These are phyloP conservation scores for Enteromius thamalakanensis DNA, from an alignment of 2,797 vertebrate species.

Conservation along the genomic window DNA sequence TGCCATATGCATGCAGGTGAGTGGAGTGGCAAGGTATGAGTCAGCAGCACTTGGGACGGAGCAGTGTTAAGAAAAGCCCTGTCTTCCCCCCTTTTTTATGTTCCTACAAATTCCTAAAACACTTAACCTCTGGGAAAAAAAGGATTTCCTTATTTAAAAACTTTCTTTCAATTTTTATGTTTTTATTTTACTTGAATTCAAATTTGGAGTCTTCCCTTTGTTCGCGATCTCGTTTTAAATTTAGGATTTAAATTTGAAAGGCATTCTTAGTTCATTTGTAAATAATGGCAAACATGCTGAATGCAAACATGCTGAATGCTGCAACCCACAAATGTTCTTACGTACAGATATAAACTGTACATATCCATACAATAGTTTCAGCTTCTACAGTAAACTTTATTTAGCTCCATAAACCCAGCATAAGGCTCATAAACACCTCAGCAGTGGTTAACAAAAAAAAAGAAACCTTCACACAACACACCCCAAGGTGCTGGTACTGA, in stretches of 20 bases:
- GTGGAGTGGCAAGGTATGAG: slow-evolving; percentile 53
- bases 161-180: background rate
- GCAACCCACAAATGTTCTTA: background rate
- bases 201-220: background rate
- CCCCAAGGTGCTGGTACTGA: slow-evolving; percentile 1
- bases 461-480: background rate
- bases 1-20: slow-evolving; percentile 61
- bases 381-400: background rate
- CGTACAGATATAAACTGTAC: background rate
- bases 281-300: background rate
- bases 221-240: background rate
- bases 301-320: background rate
- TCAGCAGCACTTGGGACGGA: slow-evolving; percentile 48
- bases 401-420: background rate
- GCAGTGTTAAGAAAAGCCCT: slow-evolving; percentile 44
- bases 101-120: slow-evolving; percentile 10
- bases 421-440: background rate
- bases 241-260: background rate
- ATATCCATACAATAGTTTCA: background rate
- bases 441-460: background rate
- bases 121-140: background rate
- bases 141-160: background rate
- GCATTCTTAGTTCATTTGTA: slow-evolving; percentile 8
- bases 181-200: background rate
- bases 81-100: slow-evolving; percentile 22